phyloP scores from a whole-genome alignment of 30 jellyfish, hydroid and myxozoan genomes.

The Mastigias papua region DNA sequence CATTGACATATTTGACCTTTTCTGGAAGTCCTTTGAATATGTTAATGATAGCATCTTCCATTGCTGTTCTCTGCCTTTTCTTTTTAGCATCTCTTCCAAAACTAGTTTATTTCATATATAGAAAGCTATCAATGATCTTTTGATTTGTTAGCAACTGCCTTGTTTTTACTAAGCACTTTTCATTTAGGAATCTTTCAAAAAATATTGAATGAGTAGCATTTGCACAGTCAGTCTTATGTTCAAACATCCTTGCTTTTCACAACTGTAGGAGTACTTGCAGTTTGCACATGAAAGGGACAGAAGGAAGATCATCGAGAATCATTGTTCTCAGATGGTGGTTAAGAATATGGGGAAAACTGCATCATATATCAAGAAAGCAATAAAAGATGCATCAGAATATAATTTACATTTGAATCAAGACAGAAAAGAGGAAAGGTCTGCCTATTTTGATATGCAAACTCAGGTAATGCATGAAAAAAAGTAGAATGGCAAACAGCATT shows the following conservation, averaged over 20 bases:
- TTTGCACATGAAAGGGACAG: conserved; percentile 85
- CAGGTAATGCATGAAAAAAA: too few species aligned
- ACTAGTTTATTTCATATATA: too few species aligned
- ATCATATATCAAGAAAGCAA: conserved; percentile 72
- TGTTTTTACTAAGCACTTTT: too few species aligned
- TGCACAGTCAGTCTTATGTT: not conserved
- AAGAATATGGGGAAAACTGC: conserved; percentile 66
- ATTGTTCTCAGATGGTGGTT: conserved; percentile 83
- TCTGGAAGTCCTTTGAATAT: too few species aligned
- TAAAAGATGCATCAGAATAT: conserved; percentile 85
- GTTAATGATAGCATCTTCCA: too few species aligned
- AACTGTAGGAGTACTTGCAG: conserved; percentile 63
- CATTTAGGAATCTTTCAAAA: too few species aligned
- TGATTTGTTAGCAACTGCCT: too few species aligned
- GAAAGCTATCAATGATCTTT: too few species aligned
- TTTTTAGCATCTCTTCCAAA: too few species aligned
- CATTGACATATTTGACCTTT: too few species aligned
- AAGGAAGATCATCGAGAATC: conserved; percentile 71
- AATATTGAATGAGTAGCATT: not conserved
- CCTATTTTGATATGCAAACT: conserved; percentile 96
- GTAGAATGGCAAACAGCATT: too few species aligned
- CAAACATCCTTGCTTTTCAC: not conserved
- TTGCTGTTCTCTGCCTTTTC: too few species aligned
- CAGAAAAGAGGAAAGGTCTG: conserved; percentile 90
- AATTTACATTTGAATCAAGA: conserved; percentile 83